Evolutionary conservation across 2,113 vertebrate genomes (phyloP).

Genomic region (Corynorhinus townsendii): DNA sequence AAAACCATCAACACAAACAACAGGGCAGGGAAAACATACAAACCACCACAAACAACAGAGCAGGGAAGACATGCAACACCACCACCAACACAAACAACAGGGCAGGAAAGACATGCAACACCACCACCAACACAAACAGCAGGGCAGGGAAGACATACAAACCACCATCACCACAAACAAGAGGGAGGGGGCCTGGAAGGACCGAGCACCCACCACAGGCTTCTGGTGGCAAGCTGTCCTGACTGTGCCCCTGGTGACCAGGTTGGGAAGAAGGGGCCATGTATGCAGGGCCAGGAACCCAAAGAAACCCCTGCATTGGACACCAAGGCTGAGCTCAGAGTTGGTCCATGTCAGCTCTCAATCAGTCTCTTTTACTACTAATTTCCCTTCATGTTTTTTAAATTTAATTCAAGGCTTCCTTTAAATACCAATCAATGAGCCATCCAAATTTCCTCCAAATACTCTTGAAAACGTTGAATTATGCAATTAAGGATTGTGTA

Average conservation of each 20-base stretch:
- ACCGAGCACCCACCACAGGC: background rate
- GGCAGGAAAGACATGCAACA: slow-evolving; percentile 64
- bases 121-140: slow-evolving; percentile 68
- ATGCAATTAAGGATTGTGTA: slow-evolving; percentile 50
- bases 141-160: slow-evolving; percentile 59
- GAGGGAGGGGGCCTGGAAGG: background rate
- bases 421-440: slow-evolving; percentile 80
- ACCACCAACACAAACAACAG: slow-evolving; percentile 64
- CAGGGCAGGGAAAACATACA: slow-evolving; percentile 40
- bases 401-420: slow-evolving; percentile 80
- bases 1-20: background rate
- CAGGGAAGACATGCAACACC: slow-evolving; percentile 67
- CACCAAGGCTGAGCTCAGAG: background rate
- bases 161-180: slow-evolving; percentile 18
- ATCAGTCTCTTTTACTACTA: slow-evolving; percentile 75
- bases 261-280: background rate
- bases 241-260: background rate
- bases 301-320: fast-evolving
- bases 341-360: slow-evolving; percentile 25
- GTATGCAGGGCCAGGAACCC: background rate
- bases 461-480: slow-evolving; percentile 79
- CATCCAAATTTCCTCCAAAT: slow-evolving; percentile 81
- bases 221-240: background rate
- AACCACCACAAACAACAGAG: slow-evolving; percentile 70
- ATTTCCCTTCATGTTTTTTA: slow-evolving; percentile 82